Evolutionary conservation across 2,113 vertebrate genomes (phyloP).

Genomic region (Phaethon lepturus): DNA sequence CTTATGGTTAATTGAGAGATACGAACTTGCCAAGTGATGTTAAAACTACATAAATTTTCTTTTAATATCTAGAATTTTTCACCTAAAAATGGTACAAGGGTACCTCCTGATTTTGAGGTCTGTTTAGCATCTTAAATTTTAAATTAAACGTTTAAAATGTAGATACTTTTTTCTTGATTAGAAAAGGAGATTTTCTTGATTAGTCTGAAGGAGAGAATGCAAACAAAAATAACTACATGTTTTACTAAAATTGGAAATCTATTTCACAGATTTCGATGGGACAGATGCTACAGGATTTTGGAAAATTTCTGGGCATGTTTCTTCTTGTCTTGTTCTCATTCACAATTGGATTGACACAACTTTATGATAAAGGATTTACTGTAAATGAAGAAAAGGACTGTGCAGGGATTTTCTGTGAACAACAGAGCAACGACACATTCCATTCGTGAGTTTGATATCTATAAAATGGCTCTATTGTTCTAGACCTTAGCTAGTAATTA

Average conservation of each 20-base stretch:
- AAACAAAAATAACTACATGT: background rate
- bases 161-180: background rate
- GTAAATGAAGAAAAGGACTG: constrained; percentile 85
- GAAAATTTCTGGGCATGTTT: constrained; percentile 97
- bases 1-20: background rate
- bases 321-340: constrained; percentile 97
- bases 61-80: background rate
- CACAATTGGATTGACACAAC: constrained; percentile 95
- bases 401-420: constrained; percentile 92
- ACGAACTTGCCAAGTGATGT: background rate
- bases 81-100: background rate
- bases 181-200: background rate
- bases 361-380: constrained; percentile 89
- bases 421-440: constrained; percentile 95
- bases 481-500: background rate
- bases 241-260: constrained; percentile 18
- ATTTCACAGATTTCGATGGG: constrained; percentile 95
- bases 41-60: background rate
- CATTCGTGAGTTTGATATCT: constrained; percentile 85
- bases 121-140: background rate
- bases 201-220: background rate
- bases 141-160: background rate
- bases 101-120: background rate
- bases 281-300: constrained; percentile 98
- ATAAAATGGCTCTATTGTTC: background rate